A percentile compares a stretch with the other conserved stretches of the same genome.
Evolutionary conservation across 2,113 vertebrate species (phyloP).

Genomic region (Nesogale talazaci): DNA sequence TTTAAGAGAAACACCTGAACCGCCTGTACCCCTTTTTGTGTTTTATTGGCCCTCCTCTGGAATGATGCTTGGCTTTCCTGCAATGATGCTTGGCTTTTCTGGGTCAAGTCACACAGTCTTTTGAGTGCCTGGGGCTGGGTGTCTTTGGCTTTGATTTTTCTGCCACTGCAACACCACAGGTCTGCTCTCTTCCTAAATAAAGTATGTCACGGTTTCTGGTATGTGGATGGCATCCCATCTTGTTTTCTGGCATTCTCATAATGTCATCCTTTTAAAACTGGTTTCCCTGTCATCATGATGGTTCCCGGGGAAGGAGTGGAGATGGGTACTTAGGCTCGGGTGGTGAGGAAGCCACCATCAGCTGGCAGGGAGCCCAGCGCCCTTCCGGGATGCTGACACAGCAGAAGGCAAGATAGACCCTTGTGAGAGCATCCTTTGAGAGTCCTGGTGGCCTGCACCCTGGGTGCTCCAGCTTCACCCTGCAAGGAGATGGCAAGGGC

Average conservation of each 20-base stretch:
- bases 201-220: background rate
- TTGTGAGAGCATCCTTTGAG: background rate
- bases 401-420: background rate
- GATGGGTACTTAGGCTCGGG: background rate
- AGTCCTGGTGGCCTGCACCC: background rate
- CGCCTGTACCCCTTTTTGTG: background rate
- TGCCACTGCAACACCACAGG: background rate
- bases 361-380: background rate
- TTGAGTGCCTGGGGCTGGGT: background rate
- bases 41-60: background rate
- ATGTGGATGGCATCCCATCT: background rate
- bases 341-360: background rate
- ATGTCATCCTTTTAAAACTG: background rate
- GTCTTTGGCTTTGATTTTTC: slow-evolving; percentile 1
- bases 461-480: background rate
- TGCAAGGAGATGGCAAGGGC: background rate
- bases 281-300: background rate
- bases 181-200: slow-evolving; percentile 40
- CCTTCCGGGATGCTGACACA: background rate
- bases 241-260: background rate
- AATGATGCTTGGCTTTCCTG: background rate
- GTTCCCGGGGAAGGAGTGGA: background rate
- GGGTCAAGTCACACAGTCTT: background rate
- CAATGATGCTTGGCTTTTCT: background rate
- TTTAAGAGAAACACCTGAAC: background rate